Percentiles rank a stretch among this genome's conserved stretches.
phyloP scores from a whole-genome alignment of 2,888 invertebrate genomes.

The Boloria selene region DNA sequence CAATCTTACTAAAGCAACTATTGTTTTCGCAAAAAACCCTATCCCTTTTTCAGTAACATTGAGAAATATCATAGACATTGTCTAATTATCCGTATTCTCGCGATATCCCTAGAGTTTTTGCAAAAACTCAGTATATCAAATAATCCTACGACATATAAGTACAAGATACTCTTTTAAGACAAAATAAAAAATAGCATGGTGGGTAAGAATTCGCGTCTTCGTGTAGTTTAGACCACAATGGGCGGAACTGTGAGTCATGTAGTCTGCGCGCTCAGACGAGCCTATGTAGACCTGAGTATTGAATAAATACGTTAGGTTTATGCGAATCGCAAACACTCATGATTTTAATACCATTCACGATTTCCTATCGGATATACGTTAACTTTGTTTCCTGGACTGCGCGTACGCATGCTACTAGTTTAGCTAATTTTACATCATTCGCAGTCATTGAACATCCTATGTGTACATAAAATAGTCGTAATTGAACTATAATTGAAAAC shows the following conservation, averaged over 20 bases:
- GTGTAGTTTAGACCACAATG: slow-evolving; percentile 14
- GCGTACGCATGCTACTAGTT: background rate
- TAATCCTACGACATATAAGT: too few relatives aligned
- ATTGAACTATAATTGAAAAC: too few relatives aligned
- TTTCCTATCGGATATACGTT: slow-evolving; percentile 29
- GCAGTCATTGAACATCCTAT: background rate
- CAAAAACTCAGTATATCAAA: too few relatives aligned
- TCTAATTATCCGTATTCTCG: too few relatives aligned
- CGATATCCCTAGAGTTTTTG: too few relatives aligned
- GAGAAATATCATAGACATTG: too few relatives aligned
- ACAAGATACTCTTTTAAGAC: background rate
- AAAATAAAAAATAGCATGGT: background rate
- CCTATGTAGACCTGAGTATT: slow-evolving; percentile 34
- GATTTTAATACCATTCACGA: slow-evolving; percentile 31
- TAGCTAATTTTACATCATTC: background rate
- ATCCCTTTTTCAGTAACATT: too few relatives aligned
- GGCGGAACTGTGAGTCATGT: slow-evolving; percentile 43
- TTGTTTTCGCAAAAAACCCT: too few relatives aligned
- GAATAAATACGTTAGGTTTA: slow-evolving; percentile 32
- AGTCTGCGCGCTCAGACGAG: slow-evolving; percentile 48
- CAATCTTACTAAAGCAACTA: too few relatives aligned
- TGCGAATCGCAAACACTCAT: slow-evolving; percentile 29
- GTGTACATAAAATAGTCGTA: too few relatives aligned
- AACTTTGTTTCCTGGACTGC: slow-evolving; percentile 20
- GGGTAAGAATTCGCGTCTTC: background rate